Base-by-base conservation (phyloP, 2,888 invertebrate species). In the Lumbricus terrestris region DNA sequence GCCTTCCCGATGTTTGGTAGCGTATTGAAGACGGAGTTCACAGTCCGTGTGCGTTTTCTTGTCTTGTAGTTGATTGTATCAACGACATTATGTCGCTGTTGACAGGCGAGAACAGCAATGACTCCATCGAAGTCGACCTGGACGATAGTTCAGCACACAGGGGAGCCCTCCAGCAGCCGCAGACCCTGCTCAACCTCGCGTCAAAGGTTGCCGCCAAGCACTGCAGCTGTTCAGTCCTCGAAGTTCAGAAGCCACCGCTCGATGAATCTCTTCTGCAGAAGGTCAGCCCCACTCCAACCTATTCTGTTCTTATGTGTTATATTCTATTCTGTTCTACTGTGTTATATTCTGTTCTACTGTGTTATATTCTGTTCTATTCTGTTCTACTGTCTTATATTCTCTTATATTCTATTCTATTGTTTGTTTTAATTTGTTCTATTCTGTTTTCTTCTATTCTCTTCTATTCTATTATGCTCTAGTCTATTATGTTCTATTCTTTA, bases 231-330 rank as follows among this genome's bases (percentile, higher is more conserved):
- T 89, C 90, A 33, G 83, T 90, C 33, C 85, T 92, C 20, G 92
- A 92, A 54, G 35, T 20, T 29, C 88, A 89, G 20, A 54, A 90
- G 18, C 92, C 92, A 38, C 91, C 92, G 0, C 90, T 92, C 11
- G 92, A 92, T 69, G 92, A 92, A 88, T 69, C 91, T 20, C 88
- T 92, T 35, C 91, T 92, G 37, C 90, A 88, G 33, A 92, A 91
- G 90, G 92, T 92, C 83, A 35, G 40, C 34, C 16, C 47, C 1
- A 40, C 15, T 16, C 16, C n/a, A n/a, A n/a, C n/a, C n/a, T n/a
- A n/a, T n/a, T n/a, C n/a, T n/a, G n/a, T n/a, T n/a, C n/a, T n/a
- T n/a, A n/a, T n/a, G n/a, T n/a, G n/a, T n/a, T n/a, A n/a, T n/a
- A n/a, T n/a, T n/a, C n/a, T n/a, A n/a, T n/a, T n/a, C n/a, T n/a